Percentiles rank a stretch among this genome's conserved stretches.
phyloP scores from a whole-genome alignment of 2,888 invertebrate species.

The Hyposoter dolosus region DNA sequence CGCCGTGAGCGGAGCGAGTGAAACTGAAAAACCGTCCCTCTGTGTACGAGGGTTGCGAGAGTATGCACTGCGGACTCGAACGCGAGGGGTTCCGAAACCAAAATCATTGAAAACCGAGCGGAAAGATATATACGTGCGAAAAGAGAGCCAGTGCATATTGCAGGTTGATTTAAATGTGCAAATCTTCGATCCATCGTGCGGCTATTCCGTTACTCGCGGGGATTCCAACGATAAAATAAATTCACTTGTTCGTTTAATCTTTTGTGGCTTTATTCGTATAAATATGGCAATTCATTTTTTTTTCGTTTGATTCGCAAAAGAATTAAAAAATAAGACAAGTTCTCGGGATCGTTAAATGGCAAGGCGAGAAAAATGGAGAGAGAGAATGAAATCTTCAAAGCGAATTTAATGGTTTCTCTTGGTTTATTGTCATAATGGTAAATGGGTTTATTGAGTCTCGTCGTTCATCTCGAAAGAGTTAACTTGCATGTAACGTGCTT shows the following conservation, averaged over 20 bases:
- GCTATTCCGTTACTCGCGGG: not conserved
- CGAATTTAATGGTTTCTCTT: slow-evolving; percentile 53
- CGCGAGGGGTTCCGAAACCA: slow-evolving; percentile 5
- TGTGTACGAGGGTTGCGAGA: not conserved
- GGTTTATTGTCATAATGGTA: slow-evolving; percentile 60
- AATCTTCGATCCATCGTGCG: not conserved
- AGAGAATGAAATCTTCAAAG: slow-evolving; percentile 43
- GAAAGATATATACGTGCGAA: not conserved
- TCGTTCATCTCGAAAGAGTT: slow-evolving; percentile 65
- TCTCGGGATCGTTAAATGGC: slow-evolving; percentile 40
- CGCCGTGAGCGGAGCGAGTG: not conserved
- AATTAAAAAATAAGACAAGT: slow-evolving; percentile 37
- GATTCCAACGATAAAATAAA: not conserved
- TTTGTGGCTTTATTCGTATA: slow-evolving; percentile 3
- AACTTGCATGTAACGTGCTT: slow-evolving; percentile 63
- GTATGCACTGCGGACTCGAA: not conserved
- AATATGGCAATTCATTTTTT: not conserved
- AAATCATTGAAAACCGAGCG: slow-evolving; percentile 46
- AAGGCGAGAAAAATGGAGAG: slow-evolving; percentile 19
- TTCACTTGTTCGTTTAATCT: not conserved
- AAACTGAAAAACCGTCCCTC: not conserved
- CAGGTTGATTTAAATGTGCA: not conserved
- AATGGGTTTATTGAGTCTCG: slow-evolving; percentile 69
- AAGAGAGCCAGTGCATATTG: not conserved
- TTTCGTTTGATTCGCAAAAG: not conserved